Evolutionary conservation across 2,888 invertebrate species (phyloP), one percentile per base, ranked within the genome.

Genomic region (Ypsolopha sequella): DNA sequence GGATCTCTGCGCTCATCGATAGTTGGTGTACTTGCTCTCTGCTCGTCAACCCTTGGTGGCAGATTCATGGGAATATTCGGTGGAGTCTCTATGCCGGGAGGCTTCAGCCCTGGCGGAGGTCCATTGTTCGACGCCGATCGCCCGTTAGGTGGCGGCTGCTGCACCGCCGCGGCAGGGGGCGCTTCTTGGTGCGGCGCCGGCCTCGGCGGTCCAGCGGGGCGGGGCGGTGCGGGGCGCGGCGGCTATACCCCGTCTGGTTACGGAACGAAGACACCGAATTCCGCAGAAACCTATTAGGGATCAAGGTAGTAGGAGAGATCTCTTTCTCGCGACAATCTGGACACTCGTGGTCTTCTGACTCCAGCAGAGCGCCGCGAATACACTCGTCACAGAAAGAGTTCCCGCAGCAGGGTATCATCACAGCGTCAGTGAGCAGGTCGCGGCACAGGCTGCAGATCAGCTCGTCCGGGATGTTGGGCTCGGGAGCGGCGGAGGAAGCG

Each of bases 351-450:
- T 97, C 96, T 66, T 98, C 97, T 0, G 96, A 95, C 69, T 98
- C 97, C 52, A 98, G 73, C 48, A 98, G 82, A 46, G 93, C 92
- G 55, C 93, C 93, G 57, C 98, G 90, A 54, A 98, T 95, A 94
- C 99, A 99, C 78, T 99, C 98, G 80, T 99, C 98, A 78, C 99
- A 99, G 84, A 97, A 99, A 8, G 97, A 97, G 76, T 96, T 96
- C 4, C 98, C 99, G 78, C 99, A 99, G 74, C 99, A 99, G 0
- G 97, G 97, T 73, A 98, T 97, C 91, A 99, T 94, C 35, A 99
- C 98, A 39, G 99, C 99, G 79, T 99, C 99, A 0, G 93, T 92
- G 56, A 98, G 90, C 41, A 99, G 87, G 75, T 97, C 96, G 50
- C 95, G 91, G 77, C 99, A 99, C 53, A 99, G 90, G 53, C 92